Base-by-base conservation (phyloP, 2,888 invertebrate species). In the Aricia artaxerxes region DNA sequence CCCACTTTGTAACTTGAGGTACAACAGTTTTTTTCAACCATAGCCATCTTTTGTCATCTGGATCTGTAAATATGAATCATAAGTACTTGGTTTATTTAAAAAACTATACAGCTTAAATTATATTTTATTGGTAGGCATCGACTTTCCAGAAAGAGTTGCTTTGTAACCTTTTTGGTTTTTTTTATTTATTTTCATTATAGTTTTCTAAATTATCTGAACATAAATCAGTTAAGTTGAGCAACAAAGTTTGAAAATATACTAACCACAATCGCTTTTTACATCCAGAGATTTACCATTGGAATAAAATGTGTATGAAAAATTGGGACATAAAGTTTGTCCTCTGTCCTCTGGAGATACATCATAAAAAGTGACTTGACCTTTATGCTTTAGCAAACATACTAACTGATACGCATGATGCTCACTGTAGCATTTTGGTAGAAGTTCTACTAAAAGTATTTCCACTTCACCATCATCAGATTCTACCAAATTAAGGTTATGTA, bases 1-100 rank as follows among this genome's bases (percentile, higher is more conserved):
- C 92, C 97, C 97, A 97, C 86, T 96, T 96, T 1, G 95, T 82
- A 80, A 97, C 87, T 86, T 96, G 96, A 16, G 95, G 93, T 82
- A 96, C 91, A 61, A 97, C 89, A 82, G 90, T 93, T 49, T 94
- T 91, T 72, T 88, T 87, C 6, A 97, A 89, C 97, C 96, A 97
- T 64, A 87, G 83, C 77, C 85, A 88, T 77, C 91, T 88, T 81
- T 89, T 90, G 1, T 85, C 84, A 73, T 82, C 79, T 78, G 81
- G 80, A 83, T 88, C 92, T 93, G 82, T 78, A 89, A 87, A 81
- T 7, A 72, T 53, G 57, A 16, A 82, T 73, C 64, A 69, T 9
- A 79, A 31, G 9, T 64, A 9, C 11, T 31, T 24, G 31, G 9
- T 24, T 24, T 31, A 7, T 61, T 64, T 64, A 64, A 24, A 60